A percentile compares a stretch with the other conserved stretches of the same genome.
Conservation (phyloP, 64 coral and sea anemone genomes). For the Stylophora pistillata region DNA sequence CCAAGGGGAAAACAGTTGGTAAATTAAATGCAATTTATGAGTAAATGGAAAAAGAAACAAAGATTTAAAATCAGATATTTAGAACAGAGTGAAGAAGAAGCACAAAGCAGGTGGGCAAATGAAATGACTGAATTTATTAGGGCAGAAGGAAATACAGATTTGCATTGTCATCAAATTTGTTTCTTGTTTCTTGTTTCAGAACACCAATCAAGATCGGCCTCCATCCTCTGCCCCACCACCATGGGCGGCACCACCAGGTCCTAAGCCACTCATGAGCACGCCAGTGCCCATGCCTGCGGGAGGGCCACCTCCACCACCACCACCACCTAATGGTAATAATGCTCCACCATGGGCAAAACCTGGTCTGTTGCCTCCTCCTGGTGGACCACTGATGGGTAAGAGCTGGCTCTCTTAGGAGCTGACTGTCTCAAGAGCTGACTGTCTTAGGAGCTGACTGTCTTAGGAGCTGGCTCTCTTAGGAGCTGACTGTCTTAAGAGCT, state of each 20-base stretch:
- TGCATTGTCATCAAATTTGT: too few species aligned
- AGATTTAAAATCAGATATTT: too few species aligned
- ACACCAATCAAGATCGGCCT: slow-evolving; percentile 37
- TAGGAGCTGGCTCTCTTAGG: too few species aligned
- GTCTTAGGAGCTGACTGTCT: background rate
- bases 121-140: too few species aligned
- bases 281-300: slow-evolving; percentile 47
- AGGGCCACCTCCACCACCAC: slow-evolving; percentile 37
- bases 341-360: slow-evolving; percentile 68
- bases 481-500: too few species aligned
- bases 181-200: slow-evolving; percentile 9
- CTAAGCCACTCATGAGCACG: slow-evolving; percentile 67
- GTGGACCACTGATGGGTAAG: slow-evolving; percentile 30
- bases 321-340: slow-evolving; percentile 36
- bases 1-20: too few species aligned
- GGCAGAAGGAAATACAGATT: too few species aligned
- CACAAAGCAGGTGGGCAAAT: too few species aligned
- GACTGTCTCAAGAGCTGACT: background rate
- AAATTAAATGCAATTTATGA: too few species aligned
- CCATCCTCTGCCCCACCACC: slow-evolving; percentile 28
- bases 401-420: background rate
- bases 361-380: slow-evolving; percentile 44
- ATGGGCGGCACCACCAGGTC: slow-evolving; percentile 42
- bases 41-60: too few species aligned
- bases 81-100: too few species aligned